A percentile compares a stretch with the other conserved stretches of the same genome.
Conservation (phyloP, 1,140 invertebrate species). For the Goniozus legneri region DNA sequence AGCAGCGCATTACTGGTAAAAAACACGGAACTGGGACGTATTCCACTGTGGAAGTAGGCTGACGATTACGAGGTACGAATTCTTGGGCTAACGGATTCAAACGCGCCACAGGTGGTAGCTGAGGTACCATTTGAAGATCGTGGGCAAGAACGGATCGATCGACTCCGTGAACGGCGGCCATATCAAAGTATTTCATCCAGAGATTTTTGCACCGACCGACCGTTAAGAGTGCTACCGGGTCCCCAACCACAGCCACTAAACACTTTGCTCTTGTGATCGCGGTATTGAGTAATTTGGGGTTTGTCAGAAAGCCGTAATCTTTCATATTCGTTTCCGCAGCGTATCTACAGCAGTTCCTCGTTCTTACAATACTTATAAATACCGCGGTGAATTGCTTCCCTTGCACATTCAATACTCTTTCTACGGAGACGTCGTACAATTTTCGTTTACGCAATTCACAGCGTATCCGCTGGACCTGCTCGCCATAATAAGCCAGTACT, state of each 20-base stretch:
- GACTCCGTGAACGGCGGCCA: conserved; percentile 73
- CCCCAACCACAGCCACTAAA: conserved; percentile 83
- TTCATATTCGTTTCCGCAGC: conserved; percentile 57
- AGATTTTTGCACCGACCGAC: conserved; percentile 80
- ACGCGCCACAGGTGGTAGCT: conserved; percentile 69
- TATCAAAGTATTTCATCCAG: conserved; percentile 78
- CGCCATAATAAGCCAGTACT: conserved; percentile 82
- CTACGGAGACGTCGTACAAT: conserved; percentile 76
- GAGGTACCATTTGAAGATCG: conserved; percentile 64
- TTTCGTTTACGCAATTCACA: conserved; percentile 72
- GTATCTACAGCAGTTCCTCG: conserved; percentile 65
- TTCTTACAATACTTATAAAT: conserved; percentile 81
- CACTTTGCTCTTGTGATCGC: conserved; percentile 84
- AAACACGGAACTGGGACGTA: conserved; percentile 27
- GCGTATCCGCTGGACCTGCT: conserved; percentile 78
- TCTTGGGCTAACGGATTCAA: conserved; percentile 81
- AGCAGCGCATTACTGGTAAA: conserved; percentile 24
- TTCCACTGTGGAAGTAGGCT: conserved; percentile 30
- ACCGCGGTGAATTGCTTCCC: conserved; percentile 86
- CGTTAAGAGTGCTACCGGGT: conserved; percentile 80
- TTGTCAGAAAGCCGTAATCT: conserved; percentile 84
- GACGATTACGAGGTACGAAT: conserved; percentile 66
- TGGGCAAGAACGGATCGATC: conserved; percentile 65
- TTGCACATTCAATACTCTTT: conserved; percentile 84
- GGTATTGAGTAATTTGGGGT: conserved; percentile 81